phyloP scores from a whole-genome alignment of 2,888 invertebrate species.

The Slavum lentiscoides region DNA sequence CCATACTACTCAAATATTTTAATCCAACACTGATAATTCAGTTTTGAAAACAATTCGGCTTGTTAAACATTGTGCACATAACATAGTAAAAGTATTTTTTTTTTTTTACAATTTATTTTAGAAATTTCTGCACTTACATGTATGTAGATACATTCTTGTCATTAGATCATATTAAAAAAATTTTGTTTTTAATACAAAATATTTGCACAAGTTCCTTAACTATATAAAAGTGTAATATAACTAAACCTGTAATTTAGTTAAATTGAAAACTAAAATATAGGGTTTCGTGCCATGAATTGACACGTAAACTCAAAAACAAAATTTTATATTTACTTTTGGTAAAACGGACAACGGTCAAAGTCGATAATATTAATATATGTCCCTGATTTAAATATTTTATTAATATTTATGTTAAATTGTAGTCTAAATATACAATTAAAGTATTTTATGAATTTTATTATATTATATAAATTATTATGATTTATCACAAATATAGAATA shows the following conservation, averaged over 20 bases:
- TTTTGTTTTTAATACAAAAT: neutral
- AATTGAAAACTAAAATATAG: neutral
- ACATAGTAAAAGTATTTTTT: no score
- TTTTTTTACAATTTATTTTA: no score
- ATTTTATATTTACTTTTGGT: neutral
- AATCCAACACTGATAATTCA: no score
- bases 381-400: conserved; percentile 50
- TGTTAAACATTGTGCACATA: no score
- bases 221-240: neutral
- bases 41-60: neutral
- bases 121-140: no score
- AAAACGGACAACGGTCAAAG: neutral
- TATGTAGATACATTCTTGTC: no score
- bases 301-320: neutral
- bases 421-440: neutral
- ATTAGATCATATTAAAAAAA: neutral
- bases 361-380: conserved; percentile 28
- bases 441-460: conserved; percentile 13
- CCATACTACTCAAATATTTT: no score
- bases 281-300: neutral
- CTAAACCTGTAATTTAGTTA: neutral
- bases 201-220: neutral
- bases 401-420: conserved; percentile 11
- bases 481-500: conserved; percentile 6
- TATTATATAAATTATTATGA: neutral